These are phyloP conservation scores for Bursaphelenchus okinawaensis DNA, from an alignment of 2,888 invertebrate genomes.

Conservation along the genomic window DNA sequence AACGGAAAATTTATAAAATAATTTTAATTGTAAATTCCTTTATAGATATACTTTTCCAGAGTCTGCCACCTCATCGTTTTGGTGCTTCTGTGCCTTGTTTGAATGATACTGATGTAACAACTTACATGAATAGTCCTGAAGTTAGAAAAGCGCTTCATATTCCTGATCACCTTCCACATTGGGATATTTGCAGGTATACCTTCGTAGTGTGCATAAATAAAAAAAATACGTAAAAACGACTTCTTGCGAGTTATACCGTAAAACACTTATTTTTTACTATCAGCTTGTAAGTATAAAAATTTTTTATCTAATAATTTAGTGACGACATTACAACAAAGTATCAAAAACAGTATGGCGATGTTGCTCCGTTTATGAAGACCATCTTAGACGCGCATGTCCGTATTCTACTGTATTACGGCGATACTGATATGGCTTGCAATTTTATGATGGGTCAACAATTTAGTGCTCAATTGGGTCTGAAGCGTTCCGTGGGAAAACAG, in stretches of 20 bases:
- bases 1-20: no score
- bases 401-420: conserved; percentile 55
- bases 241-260: neutral
- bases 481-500: conserved; percentile 48
- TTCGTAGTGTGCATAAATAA: no score
- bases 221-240: neutral
- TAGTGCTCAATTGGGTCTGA: conserved; percentile 41
- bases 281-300: no score
- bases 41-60: neutral
- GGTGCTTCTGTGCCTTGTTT: conserved; percentile 52
- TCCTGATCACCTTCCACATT: conserved; percentile 42
- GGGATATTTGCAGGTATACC: conserved; percentile 53
- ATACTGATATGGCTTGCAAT: conserved; percentile 36
- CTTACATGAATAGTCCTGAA: conserved; percentile 47
- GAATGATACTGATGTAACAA: conserved; percentile 51
- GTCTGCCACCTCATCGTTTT: conserved; percentile 7
- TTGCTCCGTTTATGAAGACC: conserved; percentile 51
- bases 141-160: conserved; percentile 48
- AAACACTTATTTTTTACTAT: no score
- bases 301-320: conserved; percentile 34
- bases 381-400: conserved; percentile 50
- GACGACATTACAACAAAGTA: conserved; percentile 51
- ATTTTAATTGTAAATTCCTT: no score
- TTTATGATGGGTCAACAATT: conserved; percentile 57
- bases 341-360: conserved; percentile 51